Evolutionary conservation across 2,113 vertebrate species (phyloP).

Genomic region (Crotalus helleri): DNA sequence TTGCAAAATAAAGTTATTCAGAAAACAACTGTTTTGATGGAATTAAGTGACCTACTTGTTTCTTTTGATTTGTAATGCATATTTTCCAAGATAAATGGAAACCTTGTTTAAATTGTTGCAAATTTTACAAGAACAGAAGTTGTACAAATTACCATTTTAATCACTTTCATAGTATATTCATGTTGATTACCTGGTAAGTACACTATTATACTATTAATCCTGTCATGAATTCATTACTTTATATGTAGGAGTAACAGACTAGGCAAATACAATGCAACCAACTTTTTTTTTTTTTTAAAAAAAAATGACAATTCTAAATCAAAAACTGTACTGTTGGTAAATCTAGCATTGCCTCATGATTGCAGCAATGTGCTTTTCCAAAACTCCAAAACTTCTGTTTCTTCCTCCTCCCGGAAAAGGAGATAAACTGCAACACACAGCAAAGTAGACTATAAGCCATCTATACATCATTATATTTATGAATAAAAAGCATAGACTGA

Average conservation of each 20-base stretch:
- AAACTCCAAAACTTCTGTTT: constrained; percentile 9
- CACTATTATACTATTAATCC: background rate
- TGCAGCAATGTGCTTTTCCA: constrained; percentile 8
- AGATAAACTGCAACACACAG: constrained; percentile 41
- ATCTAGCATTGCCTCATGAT: constrained; percentile 10
- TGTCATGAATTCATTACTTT: fast-evolving
- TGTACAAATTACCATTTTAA: background rate
- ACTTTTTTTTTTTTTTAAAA: background rate
- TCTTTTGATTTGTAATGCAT: constrained; percentile 28
- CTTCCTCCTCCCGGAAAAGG: constrained; percentile 31
- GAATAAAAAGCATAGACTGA: background rate
- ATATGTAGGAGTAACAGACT: background rate
- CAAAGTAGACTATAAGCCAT: background rate
- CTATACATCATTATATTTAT: background rate
- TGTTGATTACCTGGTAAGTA: background rate
- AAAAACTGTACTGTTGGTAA: background rate
- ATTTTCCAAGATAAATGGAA: constrained; percentile 29
- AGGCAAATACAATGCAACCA: background rate
- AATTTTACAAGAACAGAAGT: constrained; percentile 38
- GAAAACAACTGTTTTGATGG: background rate
- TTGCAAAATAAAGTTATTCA: constrained; percentile 11
- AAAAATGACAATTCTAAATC: background rate
- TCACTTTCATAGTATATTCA: background rate
- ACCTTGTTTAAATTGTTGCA: constrained; percentile 3
- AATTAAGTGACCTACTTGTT: constrained; percentile 35